Evolutionary conservation across 2,888 invertebrate genomes (phyloP).

Genomic region (Heliconius hortense): DNA sequence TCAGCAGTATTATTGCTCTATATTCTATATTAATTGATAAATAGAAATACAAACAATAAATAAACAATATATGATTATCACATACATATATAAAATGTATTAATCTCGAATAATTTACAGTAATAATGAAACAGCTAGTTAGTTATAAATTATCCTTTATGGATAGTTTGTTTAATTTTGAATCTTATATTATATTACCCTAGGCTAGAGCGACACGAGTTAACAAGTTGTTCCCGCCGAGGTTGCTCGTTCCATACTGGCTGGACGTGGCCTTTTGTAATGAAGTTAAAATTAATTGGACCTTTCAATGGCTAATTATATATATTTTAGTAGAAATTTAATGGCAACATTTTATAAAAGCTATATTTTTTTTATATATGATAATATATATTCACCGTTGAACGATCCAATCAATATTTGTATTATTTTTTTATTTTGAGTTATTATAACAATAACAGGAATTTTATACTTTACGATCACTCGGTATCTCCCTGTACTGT

Average conservation of each 20-base stretch:
- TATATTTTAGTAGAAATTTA: slow-evolving; percentile 10
- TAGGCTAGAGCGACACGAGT: slow-evolving; percentile 63
- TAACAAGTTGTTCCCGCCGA: slow-evolving; percentile 71
- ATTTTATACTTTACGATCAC: slow-evolving; percentile 30
- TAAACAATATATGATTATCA: slow-evolving; percentile 45
- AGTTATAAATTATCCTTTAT: slow-evolving; percentile 56
- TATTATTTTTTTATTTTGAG: background rate
- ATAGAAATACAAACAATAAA: slow-evolving; percentile 44
- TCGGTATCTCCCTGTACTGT: slow-evolving; percentile 42
- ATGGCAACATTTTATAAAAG: slow-evolving; percentile 20
- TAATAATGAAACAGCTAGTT: slow-evolving; percentile 64
- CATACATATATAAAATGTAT: slow-evolving; percentile 50
- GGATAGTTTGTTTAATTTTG: slow-evolving; percentile 65
- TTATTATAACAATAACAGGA: slow-evolving; percentile 37
- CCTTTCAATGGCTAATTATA: slow-evolving; percentile 14
- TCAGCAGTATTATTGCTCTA: slow-evolving; percentile 63
- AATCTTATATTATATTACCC: slow-evolving; percentile 40
- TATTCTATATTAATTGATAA: slow-evolving; percentile 55
- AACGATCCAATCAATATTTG: slow-evolving; percentile 11
- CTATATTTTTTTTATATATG: slow-evolving; percentile 1
- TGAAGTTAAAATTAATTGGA: slow-evolving; percentile 1
- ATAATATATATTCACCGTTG: background rate
- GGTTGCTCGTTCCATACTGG: slow-evolving; percentile 49
- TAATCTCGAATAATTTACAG: slow-evolving; percentile 67
- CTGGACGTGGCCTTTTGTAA: slow-evolving; percentile 23